These are phyloP conservation scores for Smutsia gigantea DNA, from an alignment of 2,797 vertebrate genomes.

Conservation along the genomic window DNA sequence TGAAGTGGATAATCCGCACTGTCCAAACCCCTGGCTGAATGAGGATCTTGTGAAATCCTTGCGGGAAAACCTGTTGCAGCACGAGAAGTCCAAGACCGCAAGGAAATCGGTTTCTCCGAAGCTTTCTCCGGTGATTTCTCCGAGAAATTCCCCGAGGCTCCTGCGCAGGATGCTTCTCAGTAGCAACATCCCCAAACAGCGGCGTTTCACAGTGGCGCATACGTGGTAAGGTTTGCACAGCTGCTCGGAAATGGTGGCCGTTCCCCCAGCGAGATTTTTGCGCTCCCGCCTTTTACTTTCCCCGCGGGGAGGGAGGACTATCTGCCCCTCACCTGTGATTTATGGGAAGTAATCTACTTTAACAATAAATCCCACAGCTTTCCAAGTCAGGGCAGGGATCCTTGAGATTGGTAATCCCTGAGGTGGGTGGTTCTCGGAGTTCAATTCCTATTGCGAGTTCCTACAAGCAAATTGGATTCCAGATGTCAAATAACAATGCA, in stretches of 20 bases:
- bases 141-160: conserved; percentile 96
- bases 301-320: not conserved
- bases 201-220: conserved; percentile 98
- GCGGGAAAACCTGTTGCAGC: conserved; percentile 97
- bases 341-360: not conserved
- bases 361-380: not conserved
- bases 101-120: conserved; percentile 94
- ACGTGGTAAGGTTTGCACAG: conserved; percentile 93
- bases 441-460: conserved; percentile 74
- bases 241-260: not conserved
- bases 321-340: not conserved
- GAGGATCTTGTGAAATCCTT: conserved; percentile 98
- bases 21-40: conserved; percentile 93
- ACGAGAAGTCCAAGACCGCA: conserved; percentile 91
- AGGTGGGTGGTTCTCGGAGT: conserved; percentile 65
- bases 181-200: conserved; percentile 96
- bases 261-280: not conserved
- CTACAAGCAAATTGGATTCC: conserved; percentile 68
- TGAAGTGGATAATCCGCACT: conserved; percentile 91
- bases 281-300: not conserved
- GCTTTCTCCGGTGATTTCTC: conserved; percentile 92
- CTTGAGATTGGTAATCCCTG: not conserved
- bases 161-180: conserved; percentile 97
- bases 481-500: conserved; percentile 73
- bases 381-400: conserved; percentile 50